Evolutionary conservation across 1,140 invertebrate genomes (phyloP), one percentile per base, ranked within the genome.

Genomic region (Drosophila watanabei): DNA sequence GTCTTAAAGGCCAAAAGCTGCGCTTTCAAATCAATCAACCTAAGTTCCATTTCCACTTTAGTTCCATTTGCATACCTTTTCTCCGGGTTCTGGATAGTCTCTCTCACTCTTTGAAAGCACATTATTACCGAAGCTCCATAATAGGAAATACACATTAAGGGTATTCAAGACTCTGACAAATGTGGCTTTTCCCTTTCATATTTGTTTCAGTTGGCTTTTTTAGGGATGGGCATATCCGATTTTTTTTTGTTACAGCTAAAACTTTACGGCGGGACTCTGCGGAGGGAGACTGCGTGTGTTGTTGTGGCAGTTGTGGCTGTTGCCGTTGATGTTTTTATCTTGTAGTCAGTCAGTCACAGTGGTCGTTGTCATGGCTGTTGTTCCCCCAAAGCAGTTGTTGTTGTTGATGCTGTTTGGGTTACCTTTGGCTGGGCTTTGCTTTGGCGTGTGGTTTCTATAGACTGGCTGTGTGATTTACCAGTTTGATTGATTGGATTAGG

Each of bases 401-500:
- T 37, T 82, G 64, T 59, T 52, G 59, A 52, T 84, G 62, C 78
- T 85, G 61, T 64, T 73, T 70, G 76, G 48, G 41, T 83, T 87
- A 83, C 84, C 81, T 84, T 75, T 79, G 54, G 72, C 54, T 33
- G 52, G 65, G 70, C 70, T 60, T 37, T 16, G 35, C 54, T 73
- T 73, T 52, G 71, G 56, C 70, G 45, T 73, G 85, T 85, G 70
- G 80, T 63, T 89, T 89, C 33, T 75, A 68, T 77, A 71, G 72
- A 76, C 83, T 82, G 76, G 81, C 82, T 90, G 77, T 89, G 85
- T 89, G 86, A 89, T 83, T 87, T 91, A 91, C 82, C 83, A 87
- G 87, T 87, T 90, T 90, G 87, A 90, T 90, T 90, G 87, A 90
- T 90, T 90, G 87, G 87, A 90, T 90, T 90, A 90, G 87, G 87